Conservation (phyloP, 2,113 vertebrate species). For the Gymnogyps californianus region DNA sequence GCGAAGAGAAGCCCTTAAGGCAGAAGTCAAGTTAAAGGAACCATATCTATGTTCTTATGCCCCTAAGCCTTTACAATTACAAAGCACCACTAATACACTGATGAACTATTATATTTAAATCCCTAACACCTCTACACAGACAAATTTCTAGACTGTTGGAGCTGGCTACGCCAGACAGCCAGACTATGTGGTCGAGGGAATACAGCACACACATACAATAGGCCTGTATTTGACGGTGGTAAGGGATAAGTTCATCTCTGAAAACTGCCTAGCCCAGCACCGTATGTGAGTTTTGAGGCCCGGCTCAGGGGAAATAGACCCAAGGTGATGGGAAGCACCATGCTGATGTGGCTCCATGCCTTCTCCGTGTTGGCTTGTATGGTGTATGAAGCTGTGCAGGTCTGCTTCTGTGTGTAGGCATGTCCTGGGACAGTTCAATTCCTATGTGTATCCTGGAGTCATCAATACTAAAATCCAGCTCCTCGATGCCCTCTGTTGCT, state of each 20-base stretch:
- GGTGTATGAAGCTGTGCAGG: neutral
- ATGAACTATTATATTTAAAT: neutral
- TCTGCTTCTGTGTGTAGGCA: neutral
- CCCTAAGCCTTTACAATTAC: neutral
- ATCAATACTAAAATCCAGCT: neutral
- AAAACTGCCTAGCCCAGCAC: neutral
- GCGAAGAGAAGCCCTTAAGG: neutral
- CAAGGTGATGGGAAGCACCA: neutral
- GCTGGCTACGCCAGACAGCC: neutral
- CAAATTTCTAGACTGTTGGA: neutral
- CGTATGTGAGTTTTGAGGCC: neutral
- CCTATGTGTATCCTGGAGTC: neutral
- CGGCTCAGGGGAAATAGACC: rapidly evolving
- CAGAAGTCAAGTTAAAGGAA: neutral
- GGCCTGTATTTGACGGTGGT: neutral
- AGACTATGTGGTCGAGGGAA: neutral
- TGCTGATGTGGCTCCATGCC: neutral
- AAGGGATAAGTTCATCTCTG: neutral
- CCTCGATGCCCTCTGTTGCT: neutral
- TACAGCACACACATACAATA: neutral
- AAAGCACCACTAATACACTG: neutral
- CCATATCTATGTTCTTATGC: neutral
- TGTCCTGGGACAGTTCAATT: neutral
- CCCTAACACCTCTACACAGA: rapidly evolving
- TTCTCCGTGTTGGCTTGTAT: neutral